Evolutionary conservation across 2,888 invertebrate species (phyloP).

Genomic region (Tyria jacobaeae): DNA sequence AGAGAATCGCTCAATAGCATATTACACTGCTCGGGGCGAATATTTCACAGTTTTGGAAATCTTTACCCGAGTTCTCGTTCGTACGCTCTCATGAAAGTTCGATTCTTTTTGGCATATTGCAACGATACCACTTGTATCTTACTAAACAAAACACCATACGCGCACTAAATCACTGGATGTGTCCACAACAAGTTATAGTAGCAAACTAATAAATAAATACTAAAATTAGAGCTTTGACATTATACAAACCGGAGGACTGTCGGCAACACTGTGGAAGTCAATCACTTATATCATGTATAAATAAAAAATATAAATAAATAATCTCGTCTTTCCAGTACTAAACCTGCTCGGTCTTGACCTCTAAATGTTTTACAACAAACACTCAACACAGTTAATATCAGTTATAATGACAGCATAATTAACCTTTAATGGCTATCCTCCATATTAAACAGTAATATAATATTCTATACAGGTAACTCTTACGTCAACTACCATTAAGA

Average conservation of each 20-base stretch:
- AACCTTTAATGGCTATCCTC: conserved; percentile 13
- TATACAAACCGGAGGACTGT: not conserved
- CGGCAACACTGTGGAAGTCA: not conserved
- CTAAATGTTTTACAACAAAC: conserved; percentile 12
- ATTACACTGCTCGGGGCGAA: too few relatives aligned
- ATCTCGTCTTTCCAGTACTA: not conserved
- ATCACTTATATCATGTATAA: conserved; percentile 1
- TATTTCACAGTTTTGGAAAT: too few relatives aligned
- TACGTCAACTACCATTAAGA: conserved; percentile 27
- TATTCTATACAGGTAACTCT: conserved; percentile 18
- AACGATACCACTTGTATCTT: too few relatives aligned
- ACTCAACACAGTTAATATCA: conserved; percentile 4
- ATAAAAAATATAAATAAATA: conserved; percentile 3
- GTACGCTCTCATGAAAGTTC: too few relatives aligned
- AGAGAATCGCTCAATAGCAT: too few relatives aligned
- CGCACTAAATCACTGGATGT: too few relatives aligned
- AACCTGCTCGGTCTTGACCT: conserved; percentile 19
- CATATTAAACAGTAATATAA: conserved; percentile 16
- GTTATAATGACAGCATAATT: conserved; percentile 23
- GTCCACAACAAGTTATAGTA: too few relatives aligned
- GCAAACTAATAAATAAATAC: too few relatives aligned
- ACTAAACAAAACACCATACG: too few relatives aligned
- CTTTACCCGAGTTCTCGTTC: too few relatives aligned
- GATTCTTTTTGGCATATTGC: too few relatives aligned
- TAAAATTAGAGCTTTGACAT: not conserved